Evolutionary conservation across 2,797 vertebrate species (phyloP), one percentile per base, ranked within the genome.

Genomic region (Lithobates sylvaticus): DNA sequence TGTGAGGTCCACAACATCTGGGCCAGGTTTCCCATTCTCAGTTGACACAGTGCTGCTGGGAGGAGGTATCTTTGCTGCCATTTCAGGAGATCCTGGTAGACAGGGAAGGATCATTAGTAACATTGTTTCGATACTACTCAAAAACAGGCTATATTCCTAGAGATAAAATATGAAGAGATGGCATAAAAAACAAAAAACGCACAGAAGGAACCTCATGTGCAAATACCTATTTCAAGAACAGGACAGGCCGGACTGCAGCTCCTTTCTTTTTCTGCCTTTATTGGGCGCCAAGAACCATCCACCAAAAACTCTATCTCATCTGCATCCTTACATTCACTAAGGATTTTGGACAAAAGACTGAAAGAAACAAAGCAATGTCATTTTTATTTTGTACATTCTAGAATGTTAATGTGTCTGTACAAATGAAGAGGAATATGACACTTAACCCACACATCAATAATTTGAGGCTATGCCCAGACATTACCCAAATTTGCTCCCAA

Each of bases 241-340:
- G 97, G 96, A 75, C 97, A 98, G 84, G 98, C 97, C 0, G 97
- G 98, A 79, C 98, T 97, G 95, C 95, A 95, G 93, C 97, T 99
- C 82, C 95, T 93, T 81, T 99, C 98, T 89, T 97, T 98, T 5
- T 99, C 98, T 0, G 97, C 96, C 42, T 95, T 95, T 93, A 99
- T 97, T 2, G 98, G 97, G 91, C 95, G 95, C 98, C 98, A 99
- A 13, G 98, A 98, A 27, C 98, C 98, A 0, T 99, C 98, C 6
- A 96, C 98, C 91, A 99, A 90, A 93, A 97, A 99, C 88, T 99
- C 98, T 0, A 99, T 99, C 91, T 99, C 98, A 42, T 99, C 98
- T 0, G 97, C 96, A 0, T 98, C 98, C 90, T 98, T 96, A 0
- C 98, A 99, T 93, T 99, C 96, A 0, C 95, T 98, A 89, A 99